phyloP scores from a whole-genome alignment of 2,797 vertebrate genomes.

The Poecilia velifera region DNA sequence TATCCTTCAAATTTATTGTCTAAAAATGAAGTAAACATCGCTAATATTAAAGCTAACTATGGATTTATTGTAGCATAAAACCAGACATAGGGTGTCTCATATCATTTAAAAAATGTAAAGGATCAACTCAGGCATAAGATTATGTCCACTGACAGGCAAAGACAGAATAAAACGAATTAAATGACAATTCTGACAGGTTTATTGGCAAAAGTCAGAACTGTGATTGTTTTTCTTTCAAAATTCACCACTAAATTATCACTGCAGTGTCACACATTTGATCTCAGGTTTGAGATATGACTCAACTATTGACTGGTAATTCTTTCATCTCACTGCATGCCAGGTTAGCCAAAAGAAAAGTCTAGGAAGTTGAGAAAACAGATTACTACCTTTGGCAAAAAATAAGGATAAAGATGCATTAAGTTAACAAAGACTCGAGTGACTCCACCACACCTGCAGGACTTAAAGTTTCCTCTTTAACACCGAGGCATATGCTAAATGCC shows the following conservation, averaged over 20 bases:
- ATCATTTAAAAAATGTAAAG: not conserved
- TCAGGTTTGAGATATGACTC: not conserved
- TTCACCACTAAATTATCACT: not conserved
- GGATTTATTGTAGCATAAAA: not conserved
- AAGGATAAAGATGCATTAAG: not conserved
- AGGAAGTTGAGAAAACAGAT: not conserved
- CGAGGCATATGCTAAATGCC: not conserved
- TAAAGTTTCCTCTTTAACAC: not conserved
- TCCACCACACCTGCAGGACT: not conserved
- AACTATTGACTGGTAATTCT: not conserved
- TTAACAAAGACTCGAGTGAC: not conserved
- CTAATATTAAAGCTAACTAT: not conserved
- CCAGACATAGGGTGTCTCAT: not conserved
- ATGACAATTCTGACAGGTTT: not conserved
- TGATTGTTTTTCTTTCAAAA: not conserved
- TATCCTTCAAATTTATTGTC: not conserved
- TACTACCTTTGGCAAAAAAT: not conserved
- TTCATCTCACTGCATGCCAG: not conserved
- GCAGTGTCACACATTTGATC: not conserved
- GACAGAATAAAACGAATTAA: not conserved
- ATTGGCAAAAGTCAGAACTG: not conserved
- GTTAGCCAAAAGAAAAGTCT: not conserved
- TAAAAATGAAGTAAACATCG: not conserved
- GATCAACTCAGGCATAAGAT: not conserved
- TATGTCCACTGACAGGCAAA: not conserved